phyloP scores from a whole-genome alignment of 2,888 invertebrate genomes.

The Electrophaes corylata region DNA sequence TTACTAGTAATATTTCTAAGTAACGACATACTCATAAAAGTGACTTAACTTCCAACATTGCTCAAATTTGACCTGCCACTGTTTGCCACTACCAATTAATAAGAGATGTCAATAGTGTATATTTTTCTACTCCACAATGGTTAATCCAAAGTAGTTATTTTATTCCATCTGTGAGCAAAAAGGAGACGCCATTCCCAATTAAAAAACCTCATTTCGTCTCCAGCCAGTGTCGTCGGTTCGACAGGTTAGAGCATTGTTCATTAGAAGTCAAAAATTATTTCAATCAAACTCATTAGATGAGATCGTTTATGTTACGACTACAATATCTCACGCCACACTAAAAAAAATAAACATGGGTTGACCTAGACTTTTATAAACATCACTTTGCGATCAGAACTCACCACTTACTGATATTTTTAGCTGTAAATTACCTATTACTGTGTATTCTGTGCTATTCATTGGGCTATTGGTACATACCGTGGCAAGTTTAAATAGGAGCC shows the following conservation, averaged over 20 bases:
- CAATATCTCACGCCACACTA: not conserved
- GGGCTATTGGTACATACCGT: not conserved
- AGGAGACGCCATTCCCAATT: no score
- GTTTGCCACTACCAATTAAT: no score
- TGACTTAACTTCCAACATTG: no score
- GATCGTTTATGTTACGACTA: not conserved
- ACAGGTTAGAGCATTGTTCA: not conserved
- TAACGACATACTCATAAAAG: no score
- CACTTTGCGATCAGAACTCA: no score
- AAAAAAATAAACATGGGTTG: not conserved
- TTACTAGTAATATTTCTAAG: no score
- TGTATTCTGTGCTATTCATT: no score
- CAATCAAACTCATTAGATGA: not conserved
- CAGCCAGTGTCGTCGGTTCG: not conserved
- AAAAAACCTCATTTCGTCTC: not conserved
- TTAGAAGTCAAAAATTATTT: not conserved
- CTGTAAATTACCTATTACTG: not conserved
- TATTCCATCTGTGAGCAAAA: no score
- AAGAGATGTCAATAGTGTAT: no score
- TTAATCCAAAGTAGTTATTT: no score
- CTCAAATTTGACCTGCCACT: no score
- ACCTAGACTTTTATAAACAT: not conserved
- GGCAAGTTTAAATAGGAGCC: slow-evolving; percentile 95
- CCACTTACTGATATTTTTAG: not conserved
- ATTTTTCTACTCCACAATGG: no score